A percentile compares a stretch with the other conserved stretches of the same genome.
Evolutionary conservation across 2,113 vertebrate genomes (phyloP).

Genomic region (Meleagris gallopavo): DNA sequence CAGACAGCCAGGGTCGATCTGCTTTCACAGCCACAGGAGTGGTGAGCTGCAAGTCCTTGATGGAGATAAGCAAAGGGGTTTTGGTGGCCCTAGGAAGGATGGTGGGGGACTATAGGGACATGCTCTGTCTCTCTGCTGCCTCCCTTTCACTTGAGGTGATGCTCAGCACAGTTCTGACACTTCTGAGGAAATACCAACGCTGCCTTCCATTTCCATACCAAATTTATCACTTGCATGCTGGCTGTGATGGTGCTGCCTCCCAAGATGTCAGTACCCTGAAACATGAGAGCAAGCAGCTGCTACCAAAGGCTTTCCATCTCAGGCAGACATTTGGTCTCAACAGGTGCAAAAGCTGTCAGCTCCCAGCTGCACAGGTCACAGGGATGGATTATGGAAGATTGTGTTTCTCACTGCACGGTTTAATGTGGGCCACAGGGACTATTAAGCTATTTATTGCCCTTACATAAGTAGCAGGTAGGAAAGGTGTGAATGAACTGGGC

Average conservation of each 20-base stretch:
- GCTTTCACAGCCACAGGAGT: conserved; percentile 42
- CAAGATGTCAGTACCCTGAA: neutral
- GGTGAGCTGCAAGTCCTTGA: conserved; percentile 61
- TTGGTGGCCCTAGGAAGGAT: neutral
- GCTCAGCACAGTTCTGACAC: accelerated
- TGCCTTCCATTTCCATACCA: neutral
- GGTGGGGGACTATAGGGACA: accelerated
- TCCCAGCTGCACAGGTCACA: neutral
- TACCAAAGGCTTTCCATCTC: neutral
- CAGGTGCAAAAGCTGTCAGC: neutral
- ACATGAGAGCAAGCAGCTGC: neutral
- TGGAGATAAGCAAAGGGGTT: neutral
- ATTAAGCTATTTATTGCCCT: neutral
- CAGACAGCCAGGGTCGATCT: conserved; percentile 67
- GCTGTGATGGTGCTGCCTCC: neutral
- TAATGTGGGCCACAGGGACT: accelerated
- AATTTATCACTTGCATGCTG: neutral
- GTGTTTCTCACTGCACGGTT: neutral
- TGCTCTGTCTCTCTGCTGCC: neutral
- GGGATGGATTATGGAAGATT: neutral
- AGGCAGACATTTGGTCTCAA: neutral
- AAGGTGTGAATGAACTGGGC: neutral
- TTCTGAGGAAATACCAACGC: neutral
- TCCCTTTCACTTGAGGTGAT: accelerated
- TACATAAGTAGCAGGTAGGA: neutral